Conservation (phyloP, 2,888 invertebrate species). For the Emesis furor region DNA sequence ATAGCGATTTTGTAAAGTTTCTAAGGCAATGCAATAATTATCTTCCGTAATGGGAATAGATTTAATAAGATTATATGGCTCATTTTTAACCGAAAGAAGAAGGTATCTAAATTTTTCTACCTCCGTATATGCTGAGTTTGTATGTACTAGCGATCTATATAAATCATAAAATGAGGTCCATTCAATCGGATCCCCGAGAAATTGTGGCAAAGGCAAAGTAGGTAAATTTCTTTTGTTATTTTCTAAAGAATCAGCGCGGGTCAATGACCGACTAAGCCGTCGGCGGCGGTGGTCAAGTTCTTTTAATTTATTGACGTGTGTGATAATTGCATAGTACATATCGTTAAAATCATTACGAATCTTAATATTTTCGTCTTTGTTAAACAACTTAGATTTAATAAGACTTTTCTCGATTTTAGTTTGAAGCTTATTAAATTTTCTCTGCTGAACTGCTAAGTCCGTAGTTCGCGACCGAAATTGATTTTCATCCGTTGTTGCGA, state of each 20-base stretch:
- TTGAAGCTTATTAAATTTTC: constrained; percentile 3
- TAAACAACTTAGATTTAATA: not conserved
- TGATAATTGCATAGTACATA: not conserved
- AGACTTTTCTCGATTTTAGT: not conserved
- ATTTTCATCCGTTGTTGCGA: not conserved
- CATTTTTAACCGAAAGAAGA: not conserved
- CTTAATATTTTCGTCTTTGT: not conserved
- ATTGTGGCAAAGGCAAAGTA: constrained; percentile 12
- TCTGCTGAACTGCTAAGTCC: not conserved
- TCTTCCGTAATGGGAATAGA: not conserved
- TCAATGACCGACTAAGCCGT: not conserved
- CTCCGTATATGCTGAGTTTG: too few species aligned
- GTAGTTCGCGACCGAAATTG: constrained; percentile 6
- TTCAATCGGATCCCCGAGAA: not conserved
- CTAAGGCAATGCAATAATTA: not conserved
- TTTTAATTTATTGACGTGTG: not conserved
- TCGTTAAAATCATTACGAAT: constrained; percentile 1
- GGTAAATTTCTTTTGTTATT: not conserved
- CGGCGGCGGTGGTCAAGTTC: not conserved
- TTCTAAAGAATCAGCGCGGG: not conserved
- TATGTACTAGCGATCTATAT: not conserved
- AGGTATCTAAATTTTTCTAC: too few species aligned
- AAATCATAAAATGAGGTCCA: not conserved
- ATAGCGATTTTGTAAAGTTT: constrained; percentile 1
- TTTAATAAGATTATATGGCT: not conserved